Conservation (phyloP, 2,797 vertebrate species). For the Propithecus perrieri region DNA sequence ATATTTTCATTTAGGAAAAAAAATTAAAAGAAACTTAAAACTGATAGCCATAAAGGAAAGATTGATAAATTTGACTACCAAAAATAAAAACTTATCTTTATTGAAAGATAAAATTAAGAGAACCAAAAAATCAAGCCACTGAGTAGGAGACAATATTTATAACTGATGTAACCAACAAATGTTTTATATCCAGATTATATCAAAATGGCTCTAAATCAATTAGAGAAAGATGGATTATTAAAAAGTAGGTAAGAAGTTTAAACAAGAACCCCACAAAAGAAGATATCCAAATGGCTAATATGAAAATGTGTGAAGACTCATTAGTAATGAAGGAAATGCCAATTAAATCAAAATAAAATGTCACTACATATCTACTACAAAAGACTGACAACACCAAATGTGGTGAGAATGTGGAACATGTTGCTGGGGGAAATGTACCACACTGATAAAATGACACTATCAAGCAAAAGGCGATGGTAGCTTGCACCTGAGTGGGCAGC, state of each 20-base stretch:
- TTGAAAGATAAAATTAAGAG: neutral
- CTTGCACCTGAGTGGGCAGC: neutral
- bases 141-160: neutral
- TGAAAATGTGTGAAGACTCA: conserved; percentile 30
- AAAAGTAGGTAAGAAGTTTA: conserved; percentile 12
- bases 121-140: neutral
- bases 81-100: neutral
- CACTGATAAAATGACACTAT: neutral
- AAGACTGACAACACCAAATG: neutral
- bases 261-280: neutral
- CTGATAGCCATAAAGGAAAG: neutral
- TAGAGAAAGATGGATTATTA: neutral
- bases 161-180: neutral
- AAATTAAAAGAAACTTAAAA: neutral
- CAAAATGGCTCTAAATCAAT: neutral
- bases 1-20: neutral
- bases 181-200: neutral
- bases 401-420: neutral
- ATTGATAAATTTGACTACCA: neutral
- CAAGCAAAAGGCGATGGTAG: neutral
- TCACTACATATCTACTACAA: neutral
- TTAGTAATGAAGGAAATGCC: neutral
- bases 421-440: neutral
- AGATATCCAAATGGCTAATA: conserved; percentile 30
- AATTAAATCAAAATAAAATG: conserved; percentile 41